phyloP scores from a whole-genome alignment of 2,113 vertebrate species.

The Forbesichthys papilliferus region DNA sequence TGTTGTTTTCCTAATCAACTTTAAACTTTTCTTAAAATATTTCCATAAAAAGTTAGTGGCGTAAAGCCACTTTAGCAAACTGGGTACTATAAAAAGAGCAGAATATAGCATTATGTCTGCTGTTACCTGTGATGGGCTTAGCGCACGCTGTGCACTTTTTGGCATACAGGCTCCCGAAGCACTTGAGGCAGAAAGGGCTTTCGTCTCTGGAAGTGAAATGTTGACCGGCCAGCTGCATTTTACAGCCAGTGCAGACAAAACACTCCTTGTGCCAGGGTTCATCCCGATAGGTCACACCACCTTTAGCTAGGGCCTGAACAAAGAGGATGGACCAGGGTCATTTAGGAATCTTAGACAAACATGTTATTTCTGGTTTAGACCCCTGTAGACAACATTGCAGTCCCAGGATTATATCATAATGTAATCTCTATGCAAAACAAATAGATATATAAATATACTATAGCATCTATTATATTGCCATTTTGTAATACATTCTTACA shows the following conservation, averaged over 20 bases:
- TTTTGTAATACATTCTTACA: not conserved
- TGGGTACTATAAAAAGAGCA: too few relatives aligned
- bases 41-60: too few relatives aligned
- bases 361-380: too few relatives aligned
- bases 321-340: slow-evolving; percentile 21
- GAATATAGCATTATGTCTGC: not conserved
- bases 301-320: slow-evolving; percentile 90
- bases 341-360: not conserved
- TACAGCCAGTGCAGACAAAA: slow-evolving; percentile 93
- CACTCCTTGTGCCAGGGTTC: slow-evolving; percentile 99
- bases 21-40: too few relatives aligned
- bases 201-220: slow-evolving; percentile 98
- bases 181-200: slow-evolving; percentile 92
- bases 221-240: slow-evolving; percentile 92
- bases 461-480: not conserved
- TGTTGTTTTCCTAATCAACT: too few relatives aligned
- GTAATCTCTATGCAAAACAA: not conserved
- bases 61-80: too few relatives aligned
- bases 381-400: too few relatives aligned
- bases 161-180: slow-evolving; percentile 94
- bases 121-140: slow-evolving; percentile 93
- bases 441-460: not conserved
- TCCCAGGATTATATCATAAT: too few relatives aligned
- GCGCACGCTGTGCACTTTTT: slow-evolving; percentile 95
- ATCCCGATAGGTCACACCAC: slow-evolving; percentile 95